Evolutionary conservation across 2,797 vertebrate genomes (phyloP).

Genomic region (Hylomyscus alleni): DNA sequence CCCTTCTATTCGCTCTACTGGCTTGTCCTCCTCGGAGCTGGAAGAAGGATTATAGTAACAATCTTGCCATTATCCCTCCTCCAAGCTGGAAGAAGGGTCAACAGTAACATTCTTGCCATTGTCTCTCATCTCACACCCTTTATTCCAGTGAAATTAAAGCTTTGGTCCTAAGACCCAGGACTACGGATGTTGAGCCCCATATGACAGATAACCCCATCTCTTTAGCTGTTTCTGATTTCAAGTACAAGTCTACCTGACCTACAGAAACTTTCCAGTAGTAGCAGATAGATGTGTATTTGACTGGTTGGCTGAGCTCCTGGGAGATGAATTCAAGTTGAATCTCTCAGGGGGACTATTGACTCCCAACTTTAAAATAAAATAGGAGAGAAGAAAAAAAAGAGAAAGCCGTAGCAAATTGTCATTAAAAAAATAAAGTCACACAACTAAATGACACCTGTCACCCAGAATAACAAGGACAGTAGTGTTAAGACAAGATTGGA

Average conservation of each 20-base stretch:
- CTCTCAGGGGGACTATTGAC: background rate
- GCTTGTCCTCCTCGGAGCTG: background rate
- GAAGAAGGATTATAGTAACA: fast-evolving
- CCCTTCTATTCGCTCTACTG: background rate
- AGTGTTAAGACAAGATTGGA: background rate
- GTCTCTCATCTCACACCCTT: background rate
- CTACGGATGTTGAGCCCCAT: background rate
- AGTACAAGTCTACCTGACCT: background rate
- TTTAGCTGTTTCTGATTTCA: background rate
- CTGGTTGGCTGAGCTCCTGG: no score
- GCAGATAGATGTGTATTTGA: background rate
- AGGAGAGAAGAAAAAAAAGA: background rate
- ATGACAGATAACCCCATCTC: background rate
- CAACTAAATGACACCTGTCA: background rate
- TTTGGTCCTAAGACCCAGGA: background rate
- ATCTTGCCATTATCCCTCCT: background rate
- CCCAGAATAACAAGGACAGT: background rate
- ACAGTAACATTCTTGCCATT: fast-evolving
- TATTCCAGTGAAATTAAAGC: background rate
- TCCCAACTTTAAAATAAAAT: background rate
- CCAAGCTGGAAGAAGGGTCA: background rate
- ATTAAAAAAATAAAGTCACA: background rate
- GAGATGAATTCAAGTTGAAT: background rate
- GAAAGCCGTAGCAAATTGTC: background rate
- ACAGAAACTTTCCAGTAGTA: background rate